Base-by-base conservation (phyloP, 2,113 vertebrate species). In the Rhinolophus ferrumequinum region DNA sequence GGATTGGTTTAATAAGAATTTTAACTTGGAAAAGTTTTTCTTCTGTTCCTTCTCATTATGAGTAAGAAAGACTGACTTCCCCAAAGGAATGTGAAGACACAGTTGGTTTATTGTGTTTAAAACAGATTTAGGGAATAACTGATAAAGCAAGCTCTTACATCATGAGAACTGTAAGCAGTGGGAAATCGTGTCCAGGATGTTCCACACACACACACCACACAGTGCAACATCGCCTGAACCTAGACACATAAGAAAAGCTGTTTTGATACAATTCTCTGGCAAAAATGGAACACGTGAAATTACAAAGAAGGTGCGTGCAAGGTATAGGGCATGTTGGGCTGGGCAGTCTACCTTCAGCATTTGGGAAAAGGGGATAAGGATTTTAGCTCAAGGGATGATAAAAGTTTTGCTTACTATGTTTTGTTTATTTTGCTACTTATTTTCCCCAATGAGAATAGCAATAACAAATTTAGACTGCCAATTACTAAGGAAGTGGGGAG, bases 61-160 rank as follows among this genome's bases (percentile, higher is more conserved):
- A 84, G 41, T 80, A 76, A 89, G 16, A 87, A 72, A 90, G 52
- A 72, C 26, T 69, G 62, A 82, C 84, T 96, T 95, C 38, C 28
- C 24, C 26, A 54, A 75, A 88, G n/a, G 67, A 96, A 86, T 80
- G 28, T 84, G 67, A 96, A 93, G 76, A 83, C 62, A 90, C 10
- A 16, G 52, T 90, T 95, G 47, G 70, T 92, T 92, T 95, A 70
- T 56, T 91, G 62, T 86, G 56, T 94, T 94, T 95, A 69, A 90
- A 93, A 52, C 22, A 92, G 70, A 87, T 73, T 80, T 94, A 47
- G 26, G 19, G 56, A 85, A 60, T 80, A 62, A 35, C 70, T 75
- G 80, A 94, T 88, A 90, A 72, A 95, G 35, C 21, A 47, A 60
- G 10, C 9, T 54, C 66, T 95, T 64, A 28, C 8, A 30, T 79